Conservation (phyloP, 2,888 invertebrate species). For the Anodontia alba region DNA sequence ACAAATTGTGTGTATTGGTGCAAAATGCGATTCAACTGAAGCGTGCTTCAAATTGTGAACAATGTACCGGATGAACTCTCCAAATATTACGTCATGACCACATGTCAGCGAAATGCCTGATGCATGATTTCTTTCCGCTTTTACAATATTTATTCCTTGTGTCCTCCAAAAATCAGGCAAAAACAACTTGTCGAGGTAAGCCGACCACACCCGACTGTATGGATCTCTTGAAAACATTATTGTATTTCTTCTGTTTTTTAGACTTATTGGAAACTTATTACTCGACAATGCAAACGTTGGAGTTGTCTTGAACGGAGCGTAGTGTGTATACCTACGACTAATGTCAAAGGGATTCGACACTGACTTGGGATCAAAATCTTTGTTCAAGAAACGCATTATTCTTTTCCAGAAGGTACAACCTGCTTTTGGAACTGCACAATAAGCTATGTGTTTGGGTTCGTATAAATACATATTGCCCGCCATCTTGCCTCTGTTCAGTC, state of each 20-base stretch:
- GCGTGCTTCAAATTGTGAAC: not conserved
- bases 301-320: slow-evolving; percentile 22
- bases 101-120: slow-evolving; percentile 23
- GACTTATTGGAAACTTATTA: not conserved
- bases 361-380: not conserved
- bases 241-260: slow-evolving; percentile 12
- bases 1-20: slow-evolving; percentile 49
- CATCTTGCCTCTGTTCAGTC: not conserved
- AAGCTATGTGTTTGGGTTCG: not conserved
- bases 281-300: not conserved
- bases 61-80: slow-evolving; percentile 56
- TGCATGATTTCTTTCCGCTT: slow-evolving; percentile 13
- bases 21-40: slow-evolving; percentile 53
- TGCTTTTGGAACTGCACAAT: not conserved
- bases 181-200: slow-evolving; percentile 66
- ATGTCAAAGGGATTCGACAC: slow-evolving; percentile 49
- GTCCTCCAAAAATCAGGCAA: slow-evolving; percentile 65
- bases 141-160: slow-evolving; percentile 28
- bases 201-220: slow-evolving; percentile 62
- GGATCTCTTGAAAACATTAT: slow-evolving; percentile 67
- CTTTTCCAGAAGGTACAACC: slow-evolving; percentile 9
- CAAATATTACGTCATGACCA: slow-evolving; percentile 53
- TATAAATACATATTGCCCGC: not conserved
- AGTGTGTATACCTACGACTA: slow-evolving; percentile 44
- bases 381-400: not conserved